phyloP scores from a whole-genome alignment of 2,888 invertebrate species.

The Apodemia zela region DNA sequence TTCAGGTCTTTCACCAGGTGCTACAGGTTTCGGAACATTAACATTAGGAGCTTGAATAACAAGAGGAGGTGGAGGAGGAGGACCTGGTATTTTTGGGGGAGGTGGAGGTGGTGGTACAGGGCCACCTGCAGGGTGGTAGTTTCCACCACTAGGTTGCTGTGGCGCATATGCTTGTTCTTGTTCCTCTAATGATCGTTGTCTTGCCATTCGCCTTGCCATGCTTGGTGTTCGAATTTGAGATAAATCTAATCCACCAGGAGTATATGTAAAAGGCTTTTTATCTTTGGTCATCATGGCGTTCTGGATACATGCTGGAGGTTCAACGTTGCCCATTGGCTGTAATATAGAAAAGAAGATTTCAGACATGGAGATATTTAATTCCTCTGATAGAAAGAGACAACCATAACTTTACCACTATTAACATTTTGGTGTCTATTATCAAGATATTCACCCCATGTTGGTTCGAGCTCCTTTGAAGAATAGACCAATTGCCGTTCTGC shows the following conservation, averaged over 20 bases:
- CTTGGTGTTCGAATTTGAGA: slow-evolving; percentile 94
- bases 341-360: slow-evolving; percentile 38
- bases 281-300: slow-evolving; percentile 97
- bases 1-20: slow-evolving; percentile 83
- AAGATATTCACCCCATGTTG: no score
- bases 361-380: no score
- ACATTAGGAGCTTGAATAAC: slow-evolving; percentile 74
- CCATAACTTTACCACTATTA: no score
- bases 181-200: slow-evolving; percentile 82
- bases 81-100: slow-evolving; percentile 66
- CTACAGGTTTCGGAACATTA: slow-evolving; percentile 75
- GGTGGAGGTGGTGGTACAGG: slow-evolving; percentile 66
- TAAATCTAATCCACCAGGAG: slow-evolving; percentile 94
- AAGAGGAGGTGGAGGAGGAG: slow-evolving; percentile 82
- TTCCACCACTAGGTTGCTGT: slow-evolving; percentile 44
- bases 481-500: no score
- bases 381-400: no score
- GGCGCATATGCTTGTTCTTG: slow-evolving; percentile 69
- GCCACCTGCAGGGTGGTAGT: slow-evolving; percentile 57
- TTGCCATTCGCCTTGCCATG: slow-evolving; percentile 89
- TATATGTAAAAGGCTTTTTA: slow-evolving; percentile 98
- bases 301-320: slow-evolving; percentile 94
- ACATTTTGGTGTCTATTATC: no score
- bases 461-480: no score
- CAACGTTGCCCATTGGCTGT: slow-evolving; percentile 73